These are phyloP conservation scores for Drosophila rellima DNA, from an alignment of 2,888 invertebrate genomes.

Conservation along the genomic window DNA sequence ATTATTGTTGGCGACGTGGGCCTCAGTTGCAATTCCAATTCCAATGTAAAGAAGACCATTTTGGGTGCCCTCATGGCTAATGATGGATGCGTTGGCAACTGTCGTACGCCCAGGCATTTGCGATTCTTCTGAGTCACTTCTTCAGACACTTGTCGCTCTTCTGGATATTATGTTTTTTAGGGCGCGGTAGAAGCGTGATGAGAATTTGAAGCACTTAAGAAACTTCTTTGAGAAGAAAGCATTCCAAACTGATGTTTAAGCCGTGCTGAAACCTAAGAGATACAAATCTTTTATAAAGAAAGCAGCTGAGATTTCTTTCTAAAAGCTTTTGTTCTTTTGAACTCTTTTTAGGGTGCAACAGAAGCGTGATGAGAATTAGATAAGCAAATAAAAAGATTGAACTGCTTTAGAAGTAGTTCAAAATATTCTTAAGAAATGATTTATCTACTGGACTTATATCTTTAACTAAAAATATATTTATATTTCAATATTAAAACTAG, in stretches of 20 bases:
- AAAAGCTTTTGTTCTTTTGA: neutral
- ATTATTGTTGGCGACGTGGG: conserved; percentile 47
- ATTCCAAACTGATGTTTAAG: conserved; percentile 4
- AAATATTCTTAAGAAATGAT: neutral
- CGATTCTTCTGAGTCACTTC: conserved; percentile 46
- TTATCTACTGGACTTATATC: neutral
- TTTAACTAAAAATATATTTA: neutral
- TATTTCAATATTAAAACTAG: too few species aligned
- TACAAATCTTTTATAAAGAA: conserved; percentile 2
- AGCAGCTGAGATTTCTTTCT: neutral
- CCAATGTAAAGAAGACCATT: conserved; percentile 68
- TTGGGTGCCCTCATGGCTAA: conserved; percentile 44
- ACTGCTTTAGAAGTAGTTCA: neutral
- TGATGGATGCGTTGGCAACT: conserved; percentile 26
- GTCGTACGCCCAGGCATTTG: conserved; percentile 61
- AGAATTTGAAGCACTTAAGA: conserved; percentile 24
- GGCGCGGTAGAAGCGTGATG: conserved; percentile 37
- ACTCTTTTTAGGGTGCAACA: neutral
- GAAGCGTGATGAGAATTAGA: neutral
- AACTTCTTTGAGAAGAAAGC: conserved; percentile 21
- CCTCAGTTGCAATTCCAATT: conserved; percentile 39
- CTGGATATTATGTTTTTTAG: conserved; percentile 11
- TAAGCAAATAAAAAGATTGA: neutral
- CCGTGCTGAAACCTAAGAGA: neutral
- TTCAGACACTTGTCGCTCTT: conserved; percentile 30